phyloP scores from a whole-genome alignment of 2,888 invertebrate genomes.

The Eilema depressum region DNA sequence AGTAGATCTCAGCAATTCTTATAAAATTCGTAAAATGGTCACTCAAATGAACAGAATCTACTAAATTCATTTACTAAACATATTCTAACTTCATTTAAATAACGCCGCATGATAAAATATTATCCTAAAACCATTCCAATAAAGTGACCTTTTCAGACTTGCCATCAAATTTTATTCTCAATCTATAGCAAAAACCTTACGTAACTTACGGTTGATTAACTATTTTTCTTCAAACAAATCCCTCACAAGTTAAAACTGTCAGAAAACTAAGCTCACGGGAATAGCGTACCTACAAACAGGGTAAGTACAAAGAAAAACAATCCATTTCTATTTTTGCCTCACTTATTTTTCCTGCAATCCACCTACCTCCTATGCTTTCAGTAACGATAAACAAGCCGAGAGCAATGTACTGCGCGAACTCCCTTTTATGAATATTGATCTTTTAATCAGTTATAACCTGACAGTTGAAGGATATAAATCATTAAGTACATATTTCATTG shows the following conservation, averaged over 20 bases:
- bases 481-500: not conserved
- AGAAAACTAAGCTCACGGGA: constrained; percentile 12
- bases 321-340: constrained; percentile 28
- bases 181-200: not conserved
- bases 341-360: constrained; percentile 33
- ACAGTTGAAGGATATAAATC: constrained; percentile 12
- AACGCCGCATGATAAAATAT: too few species aligned
- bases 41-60: too few species aligned
- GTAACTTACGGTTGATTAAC: not conserved
- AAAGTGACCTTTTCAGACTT: too few species aligned
- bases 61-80: too few species aligned
- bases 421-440: constrained; percentile 40
- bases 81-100: too few species aligned
- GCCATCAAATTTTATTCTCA: too few species aligned
- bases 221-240: not conserved
- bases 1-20: too few species aligned
- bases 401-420: constrained; percentile 27
- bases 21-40: too few species aligned
- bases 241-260: not conserved
- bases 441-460: constrained; percentile 30
- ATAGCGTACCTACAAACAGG: not conserved
- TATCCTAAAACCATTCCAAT: too few species aligned
- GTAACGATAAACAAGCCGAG: constrained; percentile 30
- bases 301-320: constrained; percentile 29
- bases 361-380: constrained; percentile 18